These are phyloP conservation scores for Poecilia velifera DNA, from an alignment of 2,797 vertebrate species.

Conservation along the genomic window DNA sequence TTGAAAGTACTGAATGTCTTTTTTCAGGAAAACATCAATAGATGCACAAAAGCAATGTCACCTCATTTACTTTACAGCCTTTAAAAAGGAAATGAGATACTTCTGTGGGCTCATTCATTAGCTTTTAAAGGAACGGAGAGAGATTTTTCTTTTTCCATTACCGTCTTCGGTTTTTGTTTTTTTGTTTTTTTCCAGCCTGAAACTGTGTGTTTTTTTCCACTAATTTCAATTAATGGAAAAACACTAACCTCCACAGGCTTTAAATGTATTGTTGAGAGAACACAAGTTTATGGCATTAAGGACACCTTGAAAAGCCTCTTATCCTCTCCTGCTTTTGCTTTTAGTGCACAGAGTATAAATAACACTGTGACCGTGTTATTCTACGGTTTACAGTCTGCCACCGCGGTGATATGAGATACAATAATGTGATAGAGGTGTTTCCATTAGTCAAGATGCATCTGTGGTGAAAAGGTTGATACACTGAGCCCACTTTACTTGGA, in stretches of 20 bases:
- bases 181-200: background rate
- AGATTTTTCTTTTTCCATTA: conserved; percentile 32
- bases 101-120: conserved; percentile 33
- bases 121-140: conserved; percentile 24
- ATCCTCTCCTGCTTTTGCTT: conserved; percentile 19
- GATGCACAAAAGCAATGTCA: background rate
- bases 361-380: conserved; percentile 53
- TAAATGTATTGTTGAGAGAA: conserved; percentile 34
- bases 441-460: conserved; percentile 72
- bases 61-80: conserved; percentile 11
- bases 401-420: conserved; percentile 74
- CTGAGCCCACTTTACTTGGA: conserved; percentile 60
- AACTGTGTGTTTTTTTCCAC: conserved; percentile 35
- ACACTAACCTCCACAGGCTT: conserved; percentile 31
- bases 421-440: conserved; percentile 71
- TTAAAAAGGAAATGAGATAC: conserved; percentile 37
- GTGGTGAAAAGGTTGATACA: conserved; percentile 65
- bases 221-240: conserved; percentile 36
- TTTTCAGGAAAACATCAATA: conserved; percentile 9
- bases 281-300: conserved; percentile 45
- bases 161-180: background rate
- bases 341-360: conserved; percentile 63
- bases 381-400: conserved; percentile 69
- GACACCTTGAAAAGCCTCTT: conserved; percentile 62
- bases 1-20: background rate